A percentile compares a stretch with the other conserved stretches of the same genome.
These are phyloP conservation scores for Panurus biarmicus DNA, from an alignment of 2,113 vertebrate species.

Conservation along the genomic window DNA sequence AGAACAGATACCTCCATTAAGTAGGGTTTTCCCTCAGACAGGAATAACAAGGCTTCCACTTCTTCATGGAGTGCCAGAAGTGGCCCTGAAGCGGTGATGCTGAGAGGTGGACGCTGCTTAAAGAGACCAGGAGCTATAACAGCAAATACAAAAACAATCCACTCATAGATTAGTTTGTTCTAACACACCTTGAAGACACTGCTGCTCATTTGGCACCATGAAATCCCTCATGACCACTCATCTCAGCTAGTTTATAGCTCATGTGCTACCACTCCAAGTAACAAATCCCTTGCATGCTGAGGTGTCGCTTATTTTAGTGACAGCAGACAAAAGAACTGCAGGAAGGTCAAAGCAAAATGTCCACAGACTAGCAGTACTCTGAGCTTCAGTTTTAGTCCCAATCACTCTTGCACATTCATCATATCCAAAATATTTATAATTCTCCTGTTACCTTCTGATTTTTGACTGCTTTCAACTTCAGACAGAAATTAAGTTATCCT, in stretches of 20 bases:
- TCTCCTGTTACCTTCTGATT: neutral
- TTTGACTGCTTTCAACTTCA: neutral
- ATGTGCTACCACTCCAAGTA: neutral
- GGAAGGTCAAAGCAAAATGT: neutral
- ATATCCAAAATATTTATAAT: neutral
- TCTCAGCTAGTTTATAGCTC: neutral
- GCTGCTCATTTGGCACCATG: neutral
- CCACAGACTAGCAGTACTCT: neutral
- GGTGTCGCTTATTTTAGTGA: neutral
- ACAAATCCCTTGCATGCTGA: neutral
- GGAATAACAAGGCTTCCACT: slow-evolving; percentile 86
- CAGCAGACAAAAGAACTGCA: neutral
- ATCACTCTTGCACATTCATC: neutral
- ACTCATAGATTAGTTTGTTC: slow-evolving; percentile 30
- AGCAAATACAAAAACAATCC: slow-evolving; percentile 53
- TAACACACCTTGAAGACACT: neutral
- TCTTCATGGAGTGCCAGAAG: slow-evolving; percentile 85
- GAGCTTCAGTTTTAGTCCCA: neutral
- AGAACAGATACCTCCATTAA: slow-evolving; percentile 83
- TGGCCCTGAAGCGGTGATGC: slow-evolving; percentile 66
- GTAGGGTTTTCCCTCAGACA: slow-evolving; percentile 89
- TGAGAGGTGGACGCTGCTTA: slow-evolving; percentile 72
- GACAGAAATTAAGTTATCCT: neutral
- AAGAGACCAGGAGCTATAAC: slow-evolving; percentile 79
- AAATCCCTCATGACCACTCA: neutral